A percentile compares a stretch with the other conserved stretches of the same genome.
These are phyloP conservation scores for Melieria omissa DNA, from an alignment of 2,888 invertebrate species.

Conservation along the genomic window DNA sequence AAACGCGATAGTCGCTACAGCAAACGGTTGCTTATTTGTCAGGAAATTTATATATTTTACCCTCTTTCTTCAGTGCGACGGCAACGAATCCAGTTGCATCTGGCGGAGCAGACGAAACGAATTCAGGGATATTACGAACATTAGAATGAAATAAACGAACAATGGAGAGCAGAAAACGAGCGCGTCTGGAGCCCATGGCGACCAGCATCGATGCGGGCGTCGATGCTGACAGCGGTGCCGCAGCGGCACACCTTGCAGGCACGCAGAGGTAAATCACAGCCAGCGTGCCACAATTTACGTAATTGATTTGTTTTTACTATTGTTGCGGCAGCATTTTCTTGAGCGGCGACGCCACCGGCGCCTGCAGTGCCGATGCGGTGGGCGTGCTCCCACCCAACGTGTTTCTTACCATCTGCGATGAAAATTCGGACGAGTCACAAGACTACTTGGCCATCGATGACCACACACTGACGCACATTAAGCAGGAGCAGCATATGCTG, in stretches of 20 bases:
- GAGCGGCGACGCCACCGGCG: slow-evolving; percentile 37
- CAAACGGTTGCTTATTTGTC: too few species aligned
- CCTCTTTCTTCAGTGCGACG: slow-evolving; percentile 2
- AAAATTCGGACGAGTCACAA: slow-evolving; percentile 55
- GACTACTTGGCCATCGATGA: slow-evolving; percentile 56
- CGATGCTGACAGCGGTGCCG: slow-evolving; percentile 40
- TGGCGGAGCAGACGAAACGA: slow-evolving; percentile 2
- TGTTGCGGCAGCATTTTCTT: slow-evolving; percentile 43
- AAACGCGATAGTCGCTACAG: too few species aligned
- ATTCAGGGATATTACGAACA: background rate
- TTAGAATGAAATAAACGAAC: slow-evolving; percentile 14
- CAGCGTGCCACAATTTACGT: slow-evolving; percentile 30
- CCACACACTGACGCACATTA: slow-evolving; percentile 47
- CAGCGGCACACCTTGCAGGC: slow-evolving; percentile 39
- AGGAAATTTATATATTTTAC: too few species aligned
- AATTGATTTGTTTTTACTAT: slow-evolving; percentile 23
- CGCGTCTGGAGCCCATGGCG: slow-evolving; percentile 42
- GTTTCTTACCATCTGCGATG: slow-evolving; percentile 58
- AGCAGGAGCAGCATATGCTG: slow-evolving; percentile 50
- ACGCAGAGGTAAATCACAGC: slow-evolving; percentile 40
- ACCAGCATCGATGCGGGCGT: slow-evolving; percentile 43
- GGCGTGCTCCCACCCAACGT: slow-evolving; percentile 45
- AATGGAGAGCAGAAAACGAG: slow-evolving; percentile 46
- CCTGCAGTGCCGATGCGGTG: slow-evolving; percentile 23
- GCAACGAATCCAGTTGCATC: background rate